Evolutionary conservation across 2,113 vertebrate genomes (phyloP), one percentile per base, ranked within the genome.

Genomic region (Bufo gargarizans): DNA sequence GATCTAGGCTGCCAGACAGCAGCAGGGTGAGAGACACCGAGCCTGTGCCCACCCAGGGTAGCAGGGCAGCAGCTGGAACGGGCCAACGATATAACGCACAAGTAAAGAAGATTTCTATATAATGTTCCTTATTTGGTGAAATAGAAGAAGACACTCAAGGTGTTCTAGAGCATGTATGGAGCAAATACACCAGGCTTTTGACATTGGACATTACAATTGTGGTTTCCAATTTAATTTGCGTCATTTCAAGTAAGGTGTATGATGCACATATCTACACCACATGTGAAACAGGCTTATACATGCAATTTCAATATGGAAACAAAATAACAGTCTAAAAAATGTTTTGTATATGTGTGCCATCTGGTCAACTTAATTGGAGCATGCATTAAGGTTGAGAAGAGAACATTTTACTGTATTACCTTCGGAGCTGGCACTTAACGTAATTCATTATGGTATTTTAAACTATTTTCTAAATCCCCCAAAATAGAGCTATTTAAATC

Each of bases 401-500:
- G 50, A 50, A 67, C 14, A 65, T 13, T 7, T 84, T 33, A 84
- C 13, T 53, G 50, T 67, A 53, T 9, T 43, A 69, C 50, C 65
- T 17, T n/a, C 58, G 9, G n/a, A 74, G 9, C 17, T 82, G 45
- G 47, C 80, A 80, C 50, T 80, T 53, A 67, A 82, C 77, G 84
- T 16, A 50, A 55, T 19, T 55, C 49, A 84, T 84, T 77, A 50
- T 84, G 12, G 65, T 67, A 84, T 88, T 47, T 56, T 12, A 77
- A 22, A 56, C 63, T 58, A 65, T 17, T 82, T 82, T 58, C 19
- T 8, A 61, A 50, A 77, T 47, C 61, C 20, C 22, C 7, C 65
- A 47, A 77, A 67, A 78, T 61, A 22, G 13, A 59, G 43, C 43
- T 84, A 33, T 65, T 33, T 78, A 89, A 88, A 84, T 89, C 81